phyloP scores from a whole-genome alignment of 2,888 invertebrate species.

The Leucozona laternaria region DNA sequence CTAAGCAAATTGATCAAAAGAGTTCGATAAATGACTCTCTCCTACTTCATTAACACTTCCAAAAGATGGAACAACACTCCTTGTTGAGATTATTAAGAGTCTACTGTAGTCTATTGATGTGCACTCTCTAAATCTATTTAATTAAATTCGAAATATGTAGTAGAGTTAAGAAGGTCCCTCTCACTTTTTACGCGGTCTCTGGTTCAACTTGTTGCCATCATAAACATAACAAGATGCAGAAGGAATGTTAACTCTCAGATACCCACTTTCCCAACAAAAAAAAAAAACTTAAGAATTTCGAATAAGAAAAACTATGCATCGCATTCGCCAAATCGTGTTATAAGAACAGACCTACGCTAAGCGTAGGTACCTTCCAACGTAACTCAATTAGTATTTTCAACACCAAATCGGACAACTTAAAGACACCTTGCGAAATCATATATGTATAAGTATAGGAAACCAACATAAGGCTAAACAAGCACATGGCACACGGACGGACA shows the following conservation, averaged over 20 bases:
- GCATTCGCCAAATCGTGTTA: neutral
- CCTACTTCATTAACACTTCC: too few relatives aligned
- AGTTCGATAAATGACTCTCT: neutral
- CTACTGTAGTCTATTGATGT: slow-evolving; percentile 12
- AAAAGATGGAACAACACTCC: too few relatives aligned
- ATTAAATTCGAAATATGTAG: slow-evolving; percentile 9
- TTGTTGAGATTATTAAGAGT: neutral
- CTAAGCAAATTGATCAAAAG: neutral
- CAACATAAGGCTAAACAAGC: slow-evolving; percentile 9
- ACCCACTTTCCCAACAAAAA: neutral
- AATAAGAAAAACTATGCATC: neutral
- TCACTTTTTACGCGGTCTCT: slow-evolving; percentile 12
- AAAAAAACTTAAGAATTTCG: neutral
- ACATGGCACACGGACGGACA: neutral
- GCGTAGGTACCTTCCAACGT: neutral
- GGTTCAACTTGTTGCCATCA: neutral
- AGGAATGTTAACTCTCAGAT: neutral
- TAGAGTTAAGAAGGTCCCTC: slow-evolving; percentile 11
- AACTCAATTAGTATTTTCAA: slow-evolving; percentile 22
- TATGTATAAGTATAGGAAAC: neutral
- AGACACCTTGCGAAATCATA: slow-evolving; percentile 5
- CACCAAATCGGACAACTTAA: slow-evolving; percentile 1
- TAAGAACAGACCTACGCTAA: neutral
- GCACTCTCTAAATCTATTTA: neutral
- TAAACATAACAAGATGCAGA: neutral